Evolutionary conservation across 2,113 vertebrate genomes (phyloP).

Genomic region (Poecilia latipinna): DNA sequence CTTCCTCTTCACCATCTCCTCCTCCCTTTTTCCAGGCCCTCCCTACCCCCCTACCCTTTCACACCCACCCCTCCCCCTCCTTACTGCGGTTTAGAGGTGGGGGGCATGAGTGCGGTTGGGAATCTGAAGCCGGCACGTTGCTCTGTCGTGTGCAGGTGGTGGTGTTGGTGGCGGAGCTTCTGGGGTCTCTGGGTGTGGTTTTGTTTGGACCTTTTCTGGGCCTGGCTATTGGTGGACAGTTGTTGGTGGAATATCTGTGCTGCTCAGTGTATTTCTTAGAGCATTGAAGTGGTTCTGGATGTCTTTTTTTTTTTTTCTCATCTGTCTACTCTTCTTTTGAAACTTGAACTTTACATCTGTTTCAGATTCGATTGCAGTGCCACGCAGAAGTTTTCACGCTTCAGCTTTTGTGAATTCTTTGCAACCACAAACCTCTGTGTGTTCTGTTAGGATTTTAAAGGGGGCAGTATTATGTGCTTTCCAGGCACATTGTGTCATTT

Average conservation of each 20-base stretch:
- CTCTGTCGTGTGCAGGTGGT: constrained; percentile 11
- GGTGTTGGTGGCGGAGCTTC: constrained; percentile 50
- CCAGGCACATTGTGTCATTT: no score
- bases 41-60: constrained; percentile 11
- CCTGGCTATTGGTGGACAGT: constrained; percentile 7
- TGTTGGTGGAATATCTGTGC: constrained; percentile 26
- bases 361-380: background rate
- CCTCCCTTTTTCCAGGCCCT: constrained; percentile 50
- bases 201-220: constrained; percentile 15
- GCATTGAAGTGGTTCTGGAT: no score
- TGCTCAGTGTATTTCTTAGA: background rate
- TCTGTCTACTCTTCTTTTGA: background rate
- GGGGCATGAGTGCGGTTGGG: constrained; percentile 47
- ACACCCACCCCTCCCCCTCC: background rate
- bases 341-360: background rate
- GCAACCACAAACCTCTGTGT: background rate
- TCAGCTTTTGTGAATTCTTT: background rate
- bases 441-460: background rate
- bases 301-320: background rate
- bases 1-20: constrained; percentile 57
- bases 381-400: background rate
- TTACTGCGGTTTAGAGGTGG: constrained; percentile 42
- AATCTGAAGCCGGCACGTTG: constrained; percentile 30
- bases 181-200: constrained; percentile 44
- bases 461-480: no score